Conservation (phyloP, 92 coral and sea anemone genomes). For the Porites divaricata region DNA sequence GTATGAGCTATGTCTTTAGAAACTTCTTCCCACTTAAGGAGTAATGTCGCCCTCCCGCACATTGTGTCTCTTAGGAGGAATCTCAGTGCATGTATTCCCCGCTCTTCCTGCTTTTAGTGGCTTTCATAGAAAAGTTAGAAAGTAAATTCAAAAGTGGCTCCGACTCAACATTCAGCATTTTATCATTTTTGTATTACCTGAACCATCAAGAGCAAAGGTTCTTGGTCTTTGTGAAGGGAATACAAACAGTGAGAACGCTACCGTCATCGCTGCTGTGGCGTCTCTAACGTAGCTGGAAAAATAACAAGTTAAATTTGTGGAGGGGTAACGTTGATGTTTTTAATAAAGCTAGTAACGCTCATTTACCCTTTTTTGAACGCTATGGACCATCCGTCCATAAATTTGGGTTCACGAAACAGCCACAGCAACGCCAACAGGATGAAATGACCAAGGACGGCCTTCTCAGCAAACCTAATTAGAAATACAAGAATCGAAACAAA, state of each 20-base stretch:
- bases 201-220: constrained; percentile 64
- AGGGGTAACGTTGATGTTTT: background rate
- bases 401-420: constrained; percentile 97
- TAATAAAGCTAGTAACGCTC: background rate
- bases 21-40: no score
- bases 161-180: background rate
- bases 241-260: constrained; percentile 88
- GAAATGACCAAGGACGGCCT: constrained; percentile 89
- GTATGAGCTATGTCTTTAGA: no score
- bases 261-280: constrained; percentile 85
- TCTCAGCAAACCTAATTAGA: constrained; percentile 86
- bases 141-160: background rate
- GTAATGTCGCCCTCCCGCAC: no score
- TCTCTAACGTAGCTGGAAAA: constrained; percentile 81
- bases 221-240: constrained; percentile 89
- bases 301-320: background rate
- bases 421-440: constrained; percentile 84
- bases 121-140: no score
- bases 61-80: no score
- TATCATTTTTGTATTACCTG: constrained; percentile 45
- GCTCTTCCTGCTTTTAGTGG: no score
- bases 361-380: constrained; percentile 79
- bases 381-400: constrained; percentile 90
- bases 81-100: no score
- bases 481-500: background rate